Evolutionary conservation across 2,888 invertebrate genomes (phyloP).

Genomic region (Pandemis corylana): DNA sequence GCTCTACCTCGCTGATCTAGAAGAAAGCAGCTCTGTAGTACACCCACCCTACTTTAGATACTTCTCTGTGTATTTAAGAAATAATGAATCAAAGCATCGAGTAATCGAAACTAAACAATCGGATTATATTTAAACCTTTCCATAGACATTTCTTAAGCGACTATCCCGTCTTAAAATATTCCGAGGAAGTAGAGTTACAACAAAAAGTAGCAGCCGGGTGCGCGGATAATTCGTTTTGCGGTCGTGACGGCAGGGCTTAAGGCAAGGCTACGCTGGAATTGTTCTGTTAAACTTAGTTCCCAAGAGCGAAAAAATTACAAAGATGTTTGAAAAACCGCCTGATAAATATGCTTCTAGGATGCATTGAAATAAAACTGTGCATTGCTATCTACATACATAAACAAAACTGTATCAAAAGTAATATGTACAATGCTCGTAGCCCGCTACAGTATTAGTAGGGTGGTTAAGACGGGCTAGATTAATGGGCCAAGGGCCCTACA

Average conservation of each 20-base stretch:
- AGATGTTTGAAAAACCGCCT: too few relatives aligned
- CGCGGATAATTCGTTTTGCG: slow-evolving; percentile 34
- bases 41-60: background rate
- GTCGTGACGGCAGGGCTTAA: slow-evolving; percentile 14
- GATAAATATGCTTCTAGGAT: too few relatives aligned
- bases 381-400: too few relatives aligned
- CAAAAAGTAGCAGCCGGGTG: slow-evolving; percentile 28
- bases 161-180: slow-evolving; percentile 37
- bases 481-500: too few relatives aligned
- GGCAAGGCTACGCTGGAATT: slow-evolving; percentile 7
- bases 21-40: background rate
- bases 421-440: too few relatives aligned
- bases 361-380: too few relatives aligned
- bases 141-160: slow-evolving; percentile 31
- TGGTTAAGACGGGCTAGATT: too few relatives aligned
- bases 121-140: slow-evolving; percentile 31
- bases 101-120: slow-evolving; percentile 34
- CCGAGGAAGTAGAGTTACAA: slow-evolving; percentile 32
- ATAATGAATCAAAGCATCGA: slow-evolving; percentile 30
- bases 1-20: background rate
- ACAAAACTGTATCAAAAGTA: too few relatives aligned
- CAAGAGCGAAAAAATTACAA: background rate
- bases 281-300: background rate
- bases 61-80: slow-evolving; percentile 15
- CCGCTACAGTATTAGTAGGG: too few relatives aligned